Base-by-base conservation (phyloP, 1,140 invertebrate species). In the Zophobas morio region DNA sequence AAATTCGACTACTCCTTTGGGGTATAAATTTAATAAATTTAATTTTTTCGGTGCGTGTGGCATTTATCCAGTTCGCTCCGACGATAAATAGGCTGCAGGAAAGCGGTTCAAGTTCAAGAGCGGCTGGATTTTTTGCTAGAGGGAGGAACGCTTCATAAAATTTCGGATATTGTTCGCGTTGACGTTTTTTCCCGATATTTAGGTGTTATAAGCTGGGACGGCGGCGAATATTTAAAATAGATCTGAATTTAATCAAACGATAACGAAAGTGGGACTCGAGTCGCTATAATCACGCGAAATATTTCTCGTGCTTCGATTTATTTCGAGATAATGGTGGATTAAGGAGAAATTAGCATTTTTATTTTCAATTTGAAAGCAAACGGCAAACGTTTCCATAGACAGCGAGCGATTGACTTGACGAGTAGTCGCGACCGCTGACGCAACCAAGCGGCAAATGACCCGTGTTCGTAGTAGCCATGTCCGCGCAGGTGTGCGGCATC, bases 31-130 rank as follows among this genome's bases (percentile, higher is more conserved):
- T 20, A 20, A 20, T 20, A 20, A 20, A 20, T 20, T 20, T 20
- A 20, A 20, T 20, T 20, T 20, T 20, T 20, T 20, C 20, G 20
- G 35, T 36, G 35, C 6, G 20, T 6, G 49, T 51, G 49, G 49
- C 3, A 20, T 20, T 51, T 4, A 20, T 36, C 32, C n/a, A n/a
- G 57, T 37, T 63, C 37, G 8, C 57, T 34, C 2, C 34, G 56
- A 8, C 39, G 33, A 60, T 39, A 60, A 39, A 60, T 60, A 60
- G 2, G 6, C 49, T 2, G 2, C n/a, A 2, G n/a, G 49, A 4
- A 51, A 51, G 8, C 8, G 8, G 57, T 63, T 63, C 57, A 39
- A 63, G 57, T 63, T 63, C 54, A 57, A 39, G 56, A 60, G 32
- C 36, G 6, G 36, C 36, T 20, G 49, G 20, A 6, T 60, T 60